Evolutionary conservation across 2,888 invertebrate species (phyloP).

Genomic region (Orthosia cruda): DNA sequence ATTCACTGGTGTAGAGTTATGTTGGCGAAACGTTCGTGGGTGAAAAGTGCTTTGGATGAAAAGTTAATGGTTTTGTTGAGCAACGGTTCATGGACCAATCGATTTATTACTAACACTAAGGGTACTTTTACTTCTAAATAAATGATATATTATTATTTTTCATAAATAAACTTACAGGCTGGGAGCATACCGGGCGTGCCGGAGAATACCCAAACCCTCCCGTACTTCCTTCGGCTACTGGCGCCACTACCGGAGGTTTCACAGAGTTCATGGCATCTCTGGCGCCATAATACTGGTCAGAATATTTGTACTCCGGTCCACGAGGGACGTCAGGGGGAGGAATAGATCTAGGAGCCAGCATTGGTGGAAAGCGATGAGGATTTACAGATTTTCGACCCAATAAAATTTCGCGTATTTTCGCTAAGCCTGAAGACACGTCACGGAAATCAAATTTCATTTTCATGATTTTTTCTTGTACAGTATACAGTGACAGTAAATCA

Average conservation of each 20-base stretch:
- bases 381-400: constrained; percentile 81
- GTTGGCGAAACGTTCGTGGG: too few relatives aligned
- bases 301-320: constrained; percentile 80
- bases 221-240: constrained; percentile 70
- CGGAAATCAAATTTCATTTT: constrained; percentile 58
- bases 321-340: constrained; percentile 83
- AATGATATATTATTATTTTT: too few relatives aligned
- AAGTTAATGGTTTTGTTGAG: too few relatives aligned
- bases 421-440: constrained; percentile 80
- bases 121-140: too few relatives aligned
- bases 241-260: constrained; percentile 84
- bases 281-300: constrained; percentile 78
- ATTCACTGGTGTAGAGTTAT: too few relatives aligned
- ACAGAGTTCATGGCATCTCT: constrained; percentile 80
- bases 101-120: too few relatives aligned
- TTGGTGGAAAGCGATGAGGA: constrained; percentile 81
- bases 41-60: too few relatives aligned
- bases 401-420: constrained; percentile 79
- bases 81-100: too few relatives aligned
- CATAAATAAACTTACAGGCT: too few relatives aligned
- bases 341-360: constrained; percentile 80
- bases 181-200: too few relatives aligned
- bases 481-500: not conserved
- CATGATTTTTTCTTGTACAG: not conserved
- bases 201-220: too few relatives aligned